Evolutionary conservation across 1,140 invertebrate genomes (phyloP), one percentile per base, ranked within the genome.

Genomic region (Platyura marginata): DNA sequence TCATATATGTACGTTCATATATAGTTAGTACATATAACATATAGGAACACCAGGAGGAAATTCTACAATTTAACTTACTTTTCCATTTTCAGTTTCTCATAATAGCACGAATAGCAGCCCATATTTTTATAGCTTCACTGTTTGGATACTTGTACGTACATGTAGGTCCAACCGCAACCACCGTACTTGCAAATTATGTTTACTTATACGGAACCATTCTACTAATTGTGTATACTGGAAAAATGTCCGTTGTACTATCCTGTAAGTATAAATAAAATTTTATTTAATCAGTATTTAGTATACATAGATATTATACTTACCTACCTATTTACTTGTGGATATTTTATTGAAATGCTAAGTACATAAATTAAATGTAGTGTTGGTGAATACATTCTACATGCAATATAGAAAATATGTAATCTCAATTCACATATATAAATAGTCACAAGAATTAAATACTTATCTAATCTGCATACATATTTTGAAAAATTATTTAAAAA

Each of bases 181-280:
- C 79, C 37, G 79, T 88, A 16, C 71, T 90, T 37, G 89, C 84
- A 43, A 96, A 95, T 64, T 86, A 88, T 49, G 84, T 88, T 3
- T 93, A 88, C 51, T 62, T 95, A 1, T 96, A 94, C 58, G 91
- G 92, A 47, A 81, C 83, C 13, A 75, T 91, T 52, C 62, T 95
- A 36, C 78, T 95, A 43, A 70, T 93, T 15, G 85, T 94, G 46
- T 94, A 94, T 54, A 91, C 89, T 9, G 87, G 89, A 40, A 84
- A 93, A 64, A 94, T 94, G 89, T 85, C 89, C 3, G 91, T 92
- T n/a, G 85, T 89, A 35, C 65, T 94, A 46, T 85, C 86, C 42
- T 94, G 89, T 92, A 71, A 88, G 84, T 81, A 57, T 45, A 42
- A 40, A 35, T 40, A 40, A 43, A 22, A 5, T 46, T 49, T 2